Conservation (phyloP, 2,888 invertebrate species). For the Amblyteles armatorius region DNA sequence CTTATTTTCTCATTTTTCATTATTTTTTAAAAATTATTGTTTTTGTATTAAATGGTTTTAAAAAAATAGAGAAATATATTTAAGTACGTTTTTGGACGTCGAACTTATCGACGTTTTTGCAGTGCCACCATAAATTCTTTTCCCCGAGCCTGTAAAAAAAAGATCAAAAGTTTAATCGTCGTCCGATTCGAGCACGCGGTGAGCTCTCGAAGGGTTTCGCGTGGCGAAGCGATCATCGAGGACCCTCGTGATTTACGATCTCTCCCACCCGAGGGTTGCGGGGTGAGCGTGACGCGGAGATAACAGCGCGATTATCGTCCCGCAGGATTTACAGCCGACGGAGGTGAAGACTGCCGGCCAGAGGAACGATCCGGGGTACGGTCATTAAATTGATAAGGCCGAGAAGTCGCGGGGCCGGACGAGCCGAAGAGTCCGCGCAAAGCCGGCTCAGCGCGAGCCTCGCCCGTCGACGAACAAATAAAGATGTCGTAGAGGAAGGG, state of each 20-base stretch:
- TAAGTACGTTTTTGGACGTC: not conserved
- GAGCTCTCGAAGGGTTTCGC: constrained; percentile 24
- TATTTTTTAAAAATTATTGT: not conserved
- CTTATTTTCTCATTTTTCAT: not conserved
- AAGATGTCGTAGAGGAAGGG: constrained; percentile 59
- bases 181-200: constrained; percentile 1
- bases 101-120: not conserved
- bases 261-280: constrained; percentile 23
- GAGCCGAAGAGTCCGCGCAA: constrained; percentile 27
- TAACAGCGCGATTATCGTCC: constrained; percentile 50
- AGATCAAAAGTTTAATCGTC: constrained; percentile 24
- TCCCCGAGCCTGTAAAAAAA: not conserved
- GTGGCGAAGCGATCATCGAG: constrained; percentile 49
- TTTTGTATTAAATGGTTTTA: not conserved
- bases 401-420: constrained; percentile 39
- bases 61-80: not conserved
- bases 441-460: constrained; percentile 38
- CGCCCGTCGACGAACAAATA: constrained; percentile 45
- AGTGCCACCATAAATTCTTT: not conserved
- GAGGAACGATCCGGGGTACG: constrained; percentile 15
- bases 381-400: constrained; percentile 65
- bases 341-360: constrained; percentile 21
- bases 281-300: constrained; percentile 38
- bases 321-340: constrained; percentile 27
- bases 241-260: constrained; percentile 50